These are phyloP conservation scores for Cossypha heuglini DNA, from an alignment of 2,797 vertebrate genomes.

Conservation along the genomic window DNA sequence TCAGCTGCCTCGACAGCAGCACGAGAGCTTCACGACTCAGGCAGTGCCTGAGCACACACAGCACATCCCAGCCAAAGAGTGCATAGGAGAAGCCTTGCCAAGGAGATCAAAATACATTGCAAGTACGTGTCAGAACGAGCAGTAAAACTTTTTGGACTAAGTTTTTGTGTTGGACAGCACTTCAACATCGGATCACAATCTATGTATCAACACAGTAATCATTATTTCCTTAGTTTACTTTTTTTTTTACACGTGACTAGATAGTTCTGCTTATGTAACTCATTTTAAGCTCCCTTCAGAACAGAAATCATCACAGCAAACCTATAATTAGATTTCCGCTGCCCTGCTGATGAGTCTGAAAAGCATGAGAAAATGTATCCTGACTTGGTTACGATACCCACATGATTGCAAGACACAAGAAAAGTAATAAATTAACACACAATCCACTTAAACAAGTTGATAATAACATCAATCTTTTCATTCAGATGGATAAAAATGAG, in stretches of 20 bases:
- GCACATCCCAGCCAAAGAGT: neutral
- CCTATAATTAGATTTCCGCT: conserved; percentile 55
- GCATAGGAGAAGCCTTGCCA: neutral
- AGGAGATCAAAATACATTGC: neutral
- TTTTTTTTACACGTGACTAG: neutral
- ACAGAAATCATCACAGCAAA: conserved; percentile 10
- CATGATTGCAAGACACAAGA: neutral
- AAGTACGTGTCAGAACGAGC: neutral
- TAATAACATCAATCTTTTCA: neutral
- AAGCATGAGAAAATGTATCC: conserved; percentile 44
- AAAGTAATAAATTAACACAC: neutral
- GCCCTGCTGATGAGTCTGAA: neutral
- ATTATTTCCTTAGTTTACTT: neutral
- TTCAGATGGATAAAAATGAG: neutral
- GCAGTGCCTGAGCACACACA: neutral
- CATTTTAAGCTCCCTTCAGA: neutral
- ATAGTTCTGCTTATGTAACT: neutral
- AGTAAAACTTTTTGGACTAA: neutral
- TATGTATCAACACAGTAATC: neutral
- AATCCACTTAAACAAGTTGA: neutral
- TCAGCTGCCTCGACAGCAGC: neutral
- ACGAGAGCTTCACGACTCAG: fast-evolving
- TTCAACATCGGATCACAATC: neutral
- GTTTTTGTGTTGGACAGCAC: neutral
- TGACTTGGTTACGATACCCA: neutral